Evolutionary conservation across 2,888 invertebrate species (phyloP), one percentile per base, ranked within the genome.

Genomic region (Rhorus exstirpatorius): DNA sequence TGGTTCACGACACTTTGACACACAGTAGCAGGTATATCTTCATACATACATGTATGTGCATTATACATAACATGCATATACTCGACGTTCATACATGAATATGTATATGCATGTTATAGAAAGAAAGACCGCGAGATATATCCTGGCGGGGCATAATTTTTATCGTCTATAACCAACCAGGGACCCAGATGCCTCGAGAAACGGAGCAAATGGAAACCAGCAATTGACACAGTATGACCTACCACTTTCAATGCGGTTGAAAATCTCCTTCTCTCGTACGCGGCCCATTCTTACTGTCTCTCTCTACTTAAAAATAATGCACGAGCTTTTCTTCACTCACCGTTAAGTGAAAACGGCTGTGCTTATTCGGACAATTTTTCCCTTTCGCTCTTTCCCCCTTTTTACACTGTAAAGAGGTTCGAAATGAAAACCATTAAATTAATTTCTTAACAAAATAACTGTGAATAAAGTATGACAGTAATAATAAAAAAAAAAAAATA

Each of bases 191-290:
- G 91, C 88, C 87, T 85, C 82, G 84, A 70, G 82, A 82, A 85
- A 31, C 70, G 76, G 82, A 51, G 87, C 85, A 90, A 91, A 91
- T 91, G 90, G 90, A 90, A 88, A 86, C 86, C 86, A 87, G 85
- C 90, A 90, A 91, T 90, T 90, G 90, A 90, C 90, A 89, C 89
- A 86, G 84, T n/a, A n/a, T n/a, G 86, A 84, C 84, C 55, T 17
- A 71, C 75, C 72, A 81, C 81, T n/a, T n/a, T 81, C 81, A 77
- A 77, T 77, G 51, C 61, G 6, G 70, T 72, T 72, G 53, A 65
- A 81, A 70, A 41, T 14, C 38, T 8, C 49, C 67, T 46, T 65
- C 24, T 61, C 44, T 24, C 49, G 21, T 67, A 65, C 19, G 21
- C 24, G 35, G 31, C 1, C 17, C 51, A 24, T 19, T 8, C 53